Conservation (phyloP, 2,113 vertebrate species). For the Phylloscopus trochilus region DNA sequence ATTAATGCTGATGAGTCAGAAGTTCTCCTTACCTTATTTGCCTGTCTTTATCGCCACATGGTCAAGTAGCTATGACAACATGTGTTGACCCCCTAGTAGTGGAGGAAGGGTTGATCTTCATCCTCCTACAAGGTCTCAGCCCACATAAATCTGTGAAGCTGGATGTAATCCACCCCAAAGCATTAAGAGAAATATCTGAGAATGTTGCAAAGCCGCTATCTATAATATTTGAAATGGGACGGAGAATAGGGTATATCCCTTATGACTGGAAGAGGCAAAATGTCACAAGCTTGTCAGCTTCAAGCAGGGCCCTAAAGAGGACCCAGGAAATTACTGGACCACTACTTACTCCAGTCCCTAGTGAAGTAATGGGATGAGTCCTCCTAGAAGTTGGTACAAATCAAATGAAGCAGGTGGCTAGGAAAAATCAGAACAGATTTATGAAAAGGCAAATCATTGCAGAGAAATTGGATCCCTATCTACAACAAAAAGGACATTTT, state of each 20-base stretch:
- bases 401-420: background rate
- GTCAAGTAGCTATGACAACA: background rate
- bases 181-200: background rate
- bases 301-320: background rate
- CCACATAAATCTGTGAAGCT: background rate
- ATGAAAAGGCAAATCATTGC: background rate
- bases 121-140: background rate
- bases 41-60: background rate
- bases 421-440: background rate
- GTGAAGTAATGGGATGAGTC: background rate
- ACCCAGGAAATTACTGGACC: background rate
- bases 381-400: background rate
- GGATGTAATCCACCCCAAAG: background rate
- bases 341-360: background rate
- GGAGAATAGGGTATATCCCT: background rate
- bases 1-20: background rate
- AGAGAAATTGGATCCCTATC: background rate
- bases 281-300: background rate
- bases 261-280: background rate
- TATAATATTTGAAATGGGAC: fast-evolving
- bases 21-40: background rate
- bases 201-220: background rate
- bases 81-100: background rate
- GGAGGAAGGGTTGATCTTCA: background rate
- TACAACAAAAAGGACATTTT: background rate